Evolutionary conservation across 2,113 vertebrate genomes (phyloP).

Genomic region (Lepus europaeus): DNA sequence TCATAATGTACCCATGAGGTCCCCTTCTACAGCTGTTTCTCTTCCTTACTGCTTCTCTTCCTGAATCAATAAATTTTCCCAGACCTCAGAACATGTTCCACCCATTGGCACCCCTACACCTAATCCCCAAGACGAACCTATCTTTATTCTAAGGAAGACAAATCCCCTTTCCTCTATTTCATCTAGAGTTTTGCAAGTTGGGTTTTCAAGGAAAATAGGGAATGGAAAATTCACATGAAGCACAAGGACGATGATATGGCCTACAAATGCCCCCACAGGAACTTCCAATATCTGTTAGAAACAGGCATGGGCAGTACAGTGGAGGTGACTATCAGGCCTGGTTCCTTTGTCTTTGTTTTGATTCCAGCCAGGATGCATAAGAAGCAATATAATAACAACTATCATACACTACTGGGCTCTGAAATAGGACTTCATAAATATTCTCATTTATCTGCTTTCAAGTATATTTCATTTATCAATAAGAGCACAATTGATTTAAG

Average conservation of each 20-base stretch:
- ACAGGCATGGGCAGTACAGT: rapidly evolving
- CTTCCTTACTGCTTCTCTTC: not conserved
- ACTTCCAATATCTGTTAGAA: not conserved
- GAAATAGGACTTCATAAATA: not conserved
- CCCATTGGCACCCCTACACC: not conserved
- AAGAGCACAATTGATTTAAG: not conserved
- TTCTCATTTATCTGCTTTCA: constrained; percentile 14
- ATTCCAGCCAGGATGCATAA: not conserved
- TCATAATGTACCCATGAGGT: not conserved
- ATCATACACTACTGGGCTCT: not conserved
- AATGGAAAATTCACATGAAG: not conserved
- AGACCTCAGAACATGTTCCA: not conserved
- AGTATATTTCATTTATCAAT: not conserved
- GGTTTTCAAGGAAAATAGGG: not conserved
- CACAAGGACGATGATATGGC: not conserved
- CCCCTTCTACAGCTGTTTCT: not conserved
- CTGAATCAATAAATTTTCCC: not conserved
- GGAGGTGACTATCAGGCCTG: not conserved
- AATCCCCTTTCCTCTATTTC: not conserved
- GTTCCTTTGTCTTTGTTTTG: not conserved
- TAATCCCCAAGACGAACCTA: not conserved
- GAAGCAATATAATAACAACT: not conserved
- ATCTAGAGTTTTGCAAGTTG: not conserved
- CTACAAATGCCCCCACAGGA: not conserved
- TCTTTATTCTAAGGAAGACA: constrained; percentile 20